Evolutionary conservation across 2,113 vertebrate genomes (phyloP), one percentile per base, ranked within the genome.

Genomic region (Clarias macrocephalus): DNA sequence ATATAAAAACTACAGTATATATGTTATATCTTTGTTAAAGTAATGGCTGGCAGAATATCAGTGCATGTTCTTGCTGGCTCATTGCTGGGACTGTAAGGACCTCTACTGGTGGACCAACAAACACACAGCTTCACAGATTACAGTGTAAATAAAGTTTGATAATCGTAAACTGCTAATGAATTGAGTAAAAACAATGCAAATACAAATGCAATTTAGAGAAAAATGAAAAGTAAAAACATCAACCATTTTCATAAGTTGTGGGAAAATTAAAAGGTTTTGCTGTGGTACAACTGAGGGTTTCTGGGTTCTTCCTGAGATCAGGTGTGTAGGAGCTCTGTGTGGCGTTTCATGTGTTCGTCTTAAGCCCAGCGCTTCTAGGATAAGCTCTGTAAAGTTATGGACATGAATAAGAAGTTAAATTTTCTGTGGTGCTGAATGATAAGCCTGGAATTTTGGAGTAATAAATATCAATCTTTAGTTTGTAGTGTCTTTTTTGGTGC

Each of bases 101-200:
- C 91, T 93, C 94, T 92, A n/a, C 80, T 92, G 93, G 92, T 77
- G 0, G 33, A 54, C 18, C 48, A 11, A 5, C 37, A 87, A 33
- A 56, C 25, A 85, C 70, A 92, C 90, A 90, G 25, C 82, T 5
- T 57, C 30, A 21, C 25, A 56, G 21, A 25, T 19, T 83, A 75
- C 11, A 25, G 25, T 28, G 21, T 25, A 25, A 16, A 33, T 16
- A 23, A 30, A 73, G 11, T 25, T 7, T 37, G 33, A 37, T 37
- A 0, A 37, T 37, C 33, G 33, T 3, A 12, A 12, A 25, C 23
- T 48, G 66, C 16, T 23, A 63, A 16, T n/a, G 8, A 33, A 52
- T 8, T 8, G 48, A 52, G 8, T 48, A 33, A 82, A 59, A 59
- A 10, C 42, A 3, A 21, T 1, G 42, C 21, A n/a, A 63, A 62